Evolutionary conservation across 2,113 vertebrate species (phyloP), one percentile per base, ranked within the genome.

Genomic region (Noturus placidus): DNA sequence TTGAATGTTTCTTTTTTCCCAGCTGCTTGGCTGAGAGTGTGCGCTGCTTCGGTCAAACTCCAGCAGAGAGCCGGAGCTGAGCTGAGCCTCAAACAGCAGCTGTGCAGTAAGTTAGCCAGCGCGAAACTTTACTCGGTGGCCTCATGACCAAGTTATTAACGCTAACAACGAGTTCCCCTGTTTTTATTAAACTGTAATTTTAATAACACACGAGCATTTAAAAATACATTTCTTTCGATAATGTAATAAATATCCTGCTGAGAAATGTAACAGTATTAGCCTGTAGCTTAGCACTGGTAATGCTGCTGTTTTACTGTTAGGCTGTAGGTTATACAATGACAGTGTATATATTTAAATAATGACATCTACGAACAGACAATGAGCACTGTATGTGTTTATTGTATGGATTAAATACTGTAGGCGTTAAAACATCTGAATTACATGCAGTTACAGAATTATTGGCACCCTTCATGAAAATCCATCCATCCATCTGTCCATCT

Each of bases 241-340:
- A 22, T 42, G 13, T 9, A 22, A 56, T 46, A 56, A 56, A 17
- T 56, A 19, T 56, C 1, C 17, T 56, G 54, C 17, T 57, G 52
- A 30, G 9, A 33, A 57, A 59, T 59, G 20, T 14, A 42, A 61
- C 14, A 20, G 30, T 14, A 33, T 22, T 81, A 81, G 77, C 79
- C 10, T 81, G 79, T 82, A 82, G 79, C 79, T 82, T 61, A 81
- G 54, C 79, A 81, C 30, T 3, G 30, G 30, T 59, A 22, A n/a
- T 22, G 33, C 79, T 35, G 78, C 27, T 30, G 46, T n/a, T 13
- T 78, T 17, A 52, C 76, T 14, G 76, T 78, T 78, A 78, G 3
- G 25, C 42, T 27, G 11, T 11, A 67, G 63, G 38, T 13, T 69
- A 70, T 4, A 35, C 4, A 15, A 77, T 52, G 25, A 77, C 27